Evolutionary conservation across 2,113 vertebrate genomes (phyloP), one percentile per base, ranked within the genome.

Genomic region (Nothoprocta pentlandii): DNA sequence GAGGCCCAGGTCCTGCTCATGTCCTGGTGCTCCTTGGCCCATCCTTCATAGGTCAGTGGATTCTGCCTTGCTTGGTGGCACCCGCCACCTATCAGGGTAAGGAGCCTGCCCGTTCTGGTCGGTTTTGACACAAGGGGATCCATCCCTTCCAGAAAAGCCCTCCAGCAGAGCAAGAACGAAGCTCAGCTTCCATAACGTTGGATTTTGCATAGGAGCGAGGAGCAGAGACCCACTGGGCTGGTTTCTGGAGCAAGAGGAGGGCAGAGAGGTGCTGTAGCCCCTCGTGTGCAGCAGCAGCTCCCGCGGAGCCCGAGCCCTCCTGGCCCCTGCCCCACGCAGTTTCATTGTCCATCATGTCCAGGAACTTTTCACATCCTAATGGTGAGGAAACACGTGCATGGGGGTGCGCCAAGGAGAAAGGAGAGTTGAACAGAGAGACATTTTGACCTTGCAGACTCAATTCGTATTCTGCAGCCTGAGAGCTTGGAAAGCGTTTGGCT

Each of bases 271-370:
- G 23, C 44, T 67, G 70, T 44, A 71, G 36, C 25, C 21, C 30
- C 21, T n/a, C 25, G 1, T 0, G 0, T 41, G 58, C 4, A 2
- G 44, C 16, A 8, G 4, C 30, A 2, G 0, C 9, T 44, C 64
- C 22, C 3, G 7, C 36, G 14, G 44, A 77, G 26, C 28, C 39
- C 4, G 28, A 22, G 9, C 7, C 28, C 9, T 76, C 36, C 63
- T 63, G 53, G 13, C 36, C 84, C 1, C 0, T 68, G 54, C 13
- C 28, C 30, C 47, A 9, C n/a, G 34, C 13, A 1, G 8, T 22
- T 63, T 47, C 47, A 1, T 46, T 80, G 63, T 36, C 71, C 22
- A 2, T 44, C 26, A 0, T 2, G 11, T n/a, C 62, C 59, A 77
- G 82, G 76, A 69, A 22, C 56, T 53, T 53, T 87, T 83, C 41